Conservation (phyloP, 2,113 vertebrate species). For the Corythornis cristatus region DNA sequence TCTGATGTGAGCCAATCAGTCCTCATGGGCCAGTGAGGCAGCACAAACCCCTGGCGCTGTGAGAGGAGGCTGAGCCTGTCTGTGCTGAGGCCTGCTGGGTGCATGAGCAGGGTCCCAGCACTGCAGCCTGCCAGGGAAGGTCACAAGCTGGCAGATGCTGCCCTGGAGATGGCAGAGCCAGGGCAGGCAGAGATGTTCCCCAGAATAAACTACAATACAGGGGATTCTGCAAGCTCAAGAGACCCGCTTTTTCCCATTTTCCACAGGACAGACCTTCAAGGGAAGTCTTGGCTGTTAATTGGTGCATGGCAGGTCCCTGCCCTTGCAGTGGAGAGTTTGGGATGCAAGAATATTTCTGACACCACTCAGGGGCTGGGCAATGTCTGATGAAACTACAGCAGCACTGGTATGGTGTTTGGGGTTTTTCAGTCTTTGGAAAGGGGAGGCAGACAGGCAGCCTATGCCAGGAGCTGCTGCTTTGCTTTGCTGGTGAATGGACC, state of each 20-base stretch:
- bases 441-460: not conserved
- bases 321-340: not conserved
- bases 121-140: not conserved
- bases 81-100: not conserved
- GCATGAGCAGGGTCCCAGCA: fast-evolving
- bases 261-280: not conserved
- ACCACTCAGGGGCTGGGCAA: not conserved
- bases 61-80: not conserved
- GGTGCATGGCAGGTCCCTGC: not conserved
- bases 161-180: not conserved
- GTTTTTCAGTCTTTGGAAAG: not conserved
- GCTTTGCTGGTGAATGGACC: fast-evolving
- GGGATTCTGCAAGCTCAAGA: not conserved
- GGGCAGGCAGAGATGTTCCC: not conserved
- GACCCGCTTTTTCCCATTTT: not conserved
- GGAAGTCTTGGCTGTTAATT: not conserved
- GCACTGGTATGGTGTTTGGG: not conserved
- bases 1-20: not conserved
- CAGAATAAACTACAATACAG: fast-evolving
- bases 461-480: not conserved
- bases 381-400: not conserved
- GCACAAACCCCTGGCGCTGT: not conserved
- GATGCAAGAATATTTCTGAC: not conserved
- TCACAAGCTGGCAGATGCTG: not conserved
- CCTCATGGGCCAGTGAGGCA: not conserved